Evolutionary conservation across 2,113 vertebrate genomes (phyloP).

Genomic region (Falco punctatus): DNA sequence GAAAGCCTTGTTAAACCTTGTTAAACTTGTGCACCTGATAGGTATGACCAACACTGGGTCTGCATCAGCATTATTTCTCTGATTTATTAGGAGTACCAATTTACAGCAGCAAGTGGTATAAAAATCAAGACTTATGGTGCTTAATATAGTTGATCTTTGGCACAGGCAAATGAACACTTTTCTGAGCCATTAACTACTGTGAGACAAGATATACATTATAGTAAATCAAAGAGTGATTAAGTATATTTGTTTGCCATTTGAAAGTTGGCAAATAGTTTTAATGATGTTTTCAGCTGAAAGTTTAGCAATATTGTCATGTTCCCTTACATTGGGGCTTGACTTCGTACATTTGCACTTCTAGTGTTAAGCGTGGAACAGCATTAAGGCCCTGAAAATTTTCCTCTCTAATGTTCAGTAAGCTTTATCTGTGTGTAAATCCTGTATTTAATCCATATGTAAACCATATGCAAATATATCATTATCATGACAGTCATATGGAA

Average conservation of each 20-base stretch:
- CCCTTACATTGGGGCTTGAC: background rate
- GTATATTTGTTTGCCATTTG: background rate
- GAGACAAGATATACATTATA: background rate
- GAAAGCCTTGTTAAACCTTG: background rate
- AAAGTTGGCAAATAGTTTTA: background rate
- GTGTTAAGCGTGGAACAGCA: background rate
- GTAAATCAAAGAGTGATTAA: background rate
- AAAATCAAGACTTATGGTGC: background rate
- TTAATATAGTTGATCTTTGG: background rate
- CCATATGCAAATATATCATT: conserved; percentile 1
- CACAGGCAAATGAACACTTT: background rate
- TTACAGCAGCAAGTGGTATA: background rate
- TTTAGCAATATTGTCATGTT: background rate
- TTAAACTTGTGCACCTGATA: background rate
- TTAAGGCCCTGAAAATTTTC: background rate
- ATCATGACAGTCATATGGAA: background rate
- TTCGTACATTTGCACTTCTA: background rate
- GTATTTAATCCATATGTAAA: conserved; percentile 14
- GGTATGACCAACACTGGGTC: background rate
- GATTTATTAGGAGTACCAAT: background rate
- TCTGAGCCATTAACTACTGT: background rate
- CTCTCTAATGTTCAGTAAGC: background rate
- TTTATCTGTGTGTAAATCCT: conserved; percentile 1
- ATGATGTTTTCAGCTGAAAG: background rate
- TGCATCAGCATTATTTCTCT: background rate